Conservation (phyloP, 2,888 invertebrate species). For the Troides aeacus region DNA sequence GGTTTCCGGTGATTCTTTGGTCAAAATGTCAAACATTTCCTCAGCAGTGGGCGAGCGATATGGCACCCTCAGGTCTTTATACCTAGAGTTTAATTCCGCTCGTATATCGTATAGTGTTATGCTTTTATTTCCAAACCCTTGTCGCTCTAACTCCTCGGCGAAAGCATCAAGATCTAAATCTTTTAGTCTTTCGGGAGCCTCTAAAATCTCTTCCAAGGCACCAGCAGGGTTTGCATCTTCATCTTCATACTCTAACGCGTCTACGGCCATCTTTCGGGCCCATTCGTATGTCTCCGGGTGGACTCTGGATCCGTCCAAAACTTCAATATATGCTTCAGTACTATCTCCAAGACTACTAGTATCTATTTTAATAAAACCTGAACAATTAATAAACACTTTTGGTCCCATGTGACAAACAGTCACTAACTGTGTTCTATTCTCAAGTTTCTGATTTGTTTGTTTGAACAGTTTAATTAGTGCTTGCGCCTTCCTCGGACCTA, state of each 20-base stretch:
- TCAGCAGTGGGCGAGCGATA: conserved; percentile 90
- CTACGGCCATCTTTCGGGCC: conserved; percentile 99
- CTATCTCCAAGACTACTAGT: conserved; percentile 96
- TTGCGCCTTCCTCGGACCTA: conserved; percentile 97
- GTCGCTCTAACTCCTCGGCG: conserved; percentile 97
- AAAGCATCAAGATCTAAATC: conserved; percentile 99
- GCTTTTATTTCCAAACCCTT: conserved; percentile 92
- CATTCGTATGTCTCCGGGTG: conserved; percentile 99
- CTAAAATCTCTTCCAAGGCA: conserved; percentile 97
- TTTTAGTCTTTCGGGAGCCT: conserved; percentile 95
- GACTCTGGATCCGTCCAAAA: conserved; percentile 97
- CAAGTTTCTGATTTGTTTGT: conserved; percentile 93
- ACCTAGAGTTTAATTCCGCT: conserved; percentile 95
- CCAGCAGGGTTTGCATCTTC: conserved; percentile 98
- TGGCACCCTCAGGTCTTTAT: conserved; percentile 91
- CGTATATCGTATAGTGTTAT: conserved; percentile 98
- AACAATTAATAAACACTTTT: conserved; percentile 98
- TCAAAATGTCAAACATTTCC: conserved; percentile 95
- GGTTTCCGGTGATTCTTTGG: conserved; percentile 97
- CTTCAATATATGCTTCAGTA: conserved; percentile 96
- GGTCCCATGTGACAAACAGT: conserved; percentile 98
- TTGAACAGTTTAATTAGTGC: conserved; percentile 92
- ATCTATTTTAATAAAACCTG: conserved; percentile 99
- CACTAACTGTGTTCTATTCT: conserved; percentile 96
- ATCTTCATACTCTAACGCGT: conserved; percentile 98